Evolutionary conservation across 2,797 vertebrate species (phyloP).

Genomic region (Cottoperca gobio): DNA sequence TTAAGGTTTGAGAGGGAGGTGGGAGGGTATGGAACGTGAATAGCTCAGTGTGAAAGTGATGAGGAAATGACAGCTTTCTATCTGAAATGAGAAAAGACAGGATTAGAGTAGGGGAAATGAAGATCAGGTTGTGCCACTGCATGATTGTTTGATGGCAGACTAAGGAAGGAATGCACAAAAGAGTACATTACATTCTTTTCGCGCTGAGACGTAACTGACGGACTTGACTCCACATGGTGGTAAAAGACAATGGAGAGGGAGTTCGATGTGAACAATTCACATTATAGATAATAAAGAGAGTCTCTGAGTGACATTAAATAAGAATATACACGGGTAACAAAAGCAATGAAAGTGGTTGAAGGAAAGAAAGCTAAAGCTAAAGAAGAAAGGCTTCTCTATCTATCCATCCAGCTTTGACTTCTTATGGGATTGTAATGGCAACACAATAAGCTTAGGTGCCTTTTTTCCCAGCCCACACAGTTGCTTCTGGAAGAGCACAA

Average conservation of each 20-base stretch:
- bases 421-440: not conserved
- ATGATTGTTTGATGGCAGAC: not conserved
- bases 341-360: not conserved
- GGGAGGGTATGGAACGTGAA: not conserved
- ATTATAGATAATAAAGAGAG: not conserved
- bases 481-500: not conserved
- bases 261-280: not conserved
- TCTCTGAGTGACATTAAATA: not conserved
- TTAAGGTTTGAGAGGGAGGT: not conserved
- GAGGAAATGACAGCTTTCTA: not conserved
- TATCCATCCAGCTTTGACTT: not conserved
- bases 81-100: not conserved
- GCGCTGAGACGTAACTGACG: not conserved
- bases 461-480: not conserved
- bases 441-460: not conserved
- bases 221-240: constrained; percentile 2
- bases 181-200: not conserved
- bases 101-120: not conserved
- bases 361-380: not conserved
- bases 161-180: not conserved
- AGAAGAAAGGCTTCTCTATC: not conserved
- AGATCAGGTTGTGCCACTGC: not conserved
- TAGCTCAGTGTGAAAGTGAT: constrained; percentile 26
- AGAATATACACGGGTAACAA: not conserved
- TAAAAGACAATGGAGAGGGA: not conserved